Conservation (phyloP, 2,113 vertebrate species). For the Apaloderma vittatum region DNA sequence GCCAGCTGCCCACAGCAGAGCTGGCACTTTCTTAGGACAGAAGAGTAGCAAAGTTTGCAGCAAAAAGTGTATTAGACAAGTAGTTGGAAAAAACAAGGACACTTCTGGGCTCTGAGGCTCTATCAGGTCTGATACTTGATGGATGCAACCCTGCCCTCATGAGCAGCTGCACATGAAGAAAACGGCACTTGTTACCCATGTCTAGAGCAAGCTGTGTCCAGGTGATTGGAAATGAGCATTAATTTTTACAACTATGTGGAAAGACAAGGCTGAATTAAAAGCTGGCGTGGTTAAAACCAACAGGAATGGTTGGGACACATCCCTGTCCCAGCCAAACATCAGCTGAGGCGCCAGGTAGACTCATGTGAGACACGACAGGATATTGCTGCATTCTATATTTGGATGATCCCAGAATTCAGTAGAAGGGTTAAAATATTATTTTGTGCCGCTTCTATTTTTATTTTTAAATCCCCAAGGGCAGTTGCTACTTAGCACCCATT, state of each 20-base stretch:
- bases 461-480: conserved; percentile 45
- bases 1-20: not conserved
- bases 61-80: not conserved
- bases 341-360: not conserved
- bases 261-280: not conserved
- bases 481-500: conserved; percentile 62
- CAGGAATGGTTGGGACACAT: not conserved
- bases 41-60: not conserved
- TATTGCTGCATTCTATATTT: not conserved
- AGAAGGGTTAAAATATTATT: conserved; percentile 46
- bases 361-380: not conserved
- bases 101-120: not conserved
- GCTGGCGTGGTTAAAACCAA: not conserved
- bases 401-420: not conserved
- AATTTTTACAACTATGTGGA: not conserved
- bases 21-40: not conserved
- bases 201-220: not conserved
- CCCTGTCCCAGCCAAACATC: not conserved
- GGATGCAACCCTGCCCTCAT: not conserved
- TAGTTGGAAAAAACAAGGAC: too few relatives aligned
- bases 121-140: not conserved
- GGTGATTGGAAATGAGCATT: not conserved
- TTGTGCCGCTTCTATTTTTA: conserved; percentile 57
- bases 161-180: not conserved
- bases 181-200: accelerated